A percentile compares a stretch with the other conserved stretches of the same genome.
Evolutionary conservation across 2,797 vertebrate genomes (phyloP).

Genomic region (Hapalemur alaotrensis): DNA sequence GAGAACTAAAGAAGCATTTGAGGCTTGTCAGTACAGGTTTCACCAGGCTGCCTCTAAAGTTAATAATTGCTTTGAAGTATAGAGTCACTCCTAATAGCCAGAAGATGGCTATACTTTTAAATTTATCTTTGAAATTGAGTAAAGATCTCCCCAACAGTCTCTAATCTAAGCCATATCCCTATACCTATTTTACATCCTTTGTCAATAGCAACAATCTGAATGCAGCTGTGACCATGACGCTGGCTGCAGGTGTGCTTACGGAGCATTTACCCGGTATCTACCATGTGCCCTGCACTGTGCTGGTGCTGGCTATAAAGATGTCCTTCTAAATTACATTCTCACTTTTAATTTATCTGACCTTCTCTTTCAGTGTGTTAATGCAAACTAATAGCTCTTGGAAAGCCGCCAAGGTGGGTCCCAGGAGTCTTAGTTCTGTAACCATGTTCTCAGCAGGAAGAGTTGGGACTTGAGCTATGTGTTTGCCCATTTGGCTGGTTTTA

Average conservation of each 20-base stretch:
- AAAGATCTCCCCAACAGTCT: neutral
- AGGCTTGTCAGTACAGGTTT: slow-evolving; percentile 51
- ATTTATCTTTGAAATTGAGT: slow-evolving; percentile 35
- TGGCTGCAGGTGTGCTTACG: neutral
- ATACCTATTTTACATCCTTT: neutral
- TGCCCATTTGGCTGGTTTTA: neutral
- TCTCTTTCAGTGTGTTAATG: slow-evolving; percentile 34
- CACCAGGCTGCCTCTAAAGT: slow-evolving; percentile 52
- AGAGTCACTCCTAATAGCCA: slow-evolving; percentile 21
- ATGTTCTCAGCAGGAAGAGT: neutral
- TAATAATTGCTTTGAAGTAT: slow-evolving; percentile 63
- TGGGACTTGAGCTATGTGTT: neutral
- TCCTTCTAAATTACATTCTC: slow-evolving; percentile 43
- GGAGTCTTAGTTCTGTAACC: slow-evolving; percentile 16
- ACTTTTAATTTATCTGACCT: slow-evolving; percentile 55
- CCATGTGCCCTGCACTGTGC: neutral
- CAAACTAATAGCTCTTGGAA: slow-evolving; percentile 59
- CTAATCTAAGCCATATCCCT: neutral
- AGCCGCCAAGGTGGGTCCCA: neutral
- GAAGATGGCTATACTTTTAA: slow-evolving; percentile 5
- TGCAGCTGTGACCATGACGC: too few species aligned
- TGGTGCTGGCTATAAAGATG: neutral
- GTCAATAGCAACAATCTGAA: neutral
- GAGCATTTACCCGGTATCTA: neutral
- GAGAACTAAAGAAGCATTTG: slow-evolving; percentile 26